A percentile compares a stretch with the other conserved stretches of the same genome.
phyloP scores from a whole-genome alignment of 2,113 vertebrate genomes.

The Chlamydotis undulata region DNA sequence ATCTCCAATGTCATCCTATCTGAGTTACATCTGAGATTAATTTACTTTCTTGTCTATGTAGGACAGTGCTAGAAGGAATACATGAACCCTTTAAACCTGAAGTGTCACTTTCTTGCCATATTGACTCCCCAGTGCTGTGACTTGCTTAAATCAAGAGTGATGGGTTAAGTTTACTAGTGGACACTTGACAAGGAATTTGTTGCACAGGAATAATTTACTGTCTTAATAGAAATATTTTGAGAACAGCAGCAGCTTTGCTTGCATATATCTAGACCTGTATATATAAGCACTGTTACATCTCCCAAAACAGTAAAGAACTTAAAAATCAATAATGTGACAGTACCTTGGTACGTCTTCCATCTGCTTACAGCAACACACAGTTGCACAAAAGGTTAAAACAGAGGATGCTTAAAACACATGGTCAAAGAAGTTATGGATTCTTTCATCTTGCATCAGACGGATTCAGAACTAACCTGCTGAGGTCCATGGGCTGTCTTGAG shows the following conservation, averaged over 20 bases:
- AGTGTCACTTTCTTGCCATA: background rate
- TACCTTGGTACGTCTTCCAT: background rate
- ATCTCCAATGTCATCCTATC: background rate
- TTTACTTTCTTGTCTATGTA: background rate
- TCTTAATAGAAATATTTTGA: background rate
- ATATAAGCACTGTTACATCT: background rate
- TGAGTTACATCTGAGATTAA: slow-evolving; percentile 1
- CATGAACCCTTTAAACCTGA: background rate
- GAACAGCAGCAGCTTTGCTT: background rate
- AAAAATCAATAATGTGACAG: background rate
- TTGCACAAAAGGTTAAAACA: background rate
- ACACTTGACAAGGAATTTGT: background rate
- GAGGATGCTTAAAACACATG: background rate
- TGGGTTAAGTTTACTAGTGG: background rate
- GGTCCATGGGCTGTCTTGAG: background rate
- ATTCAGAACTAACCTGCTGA: background rate
- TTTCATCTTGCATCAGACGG: background rate
- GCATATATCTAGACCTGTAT: background rate
- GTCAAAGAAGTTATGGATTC: background rate
- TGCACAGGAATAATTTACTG: background rate
- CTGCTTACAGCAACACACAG: background rate
- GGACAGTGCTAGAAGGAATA: background rate
- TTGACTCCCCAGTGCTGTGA: background rate
- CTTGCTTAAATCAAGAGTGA: slow-evolving; percentile 15
- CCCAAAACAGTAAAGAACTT: background rate